A percentile compares a stretch with the other conserved stretches of the same genome.
Conservation (phyloP, 2,888 invertebrate species). For the Digitonthophagus gazella region DNA sequence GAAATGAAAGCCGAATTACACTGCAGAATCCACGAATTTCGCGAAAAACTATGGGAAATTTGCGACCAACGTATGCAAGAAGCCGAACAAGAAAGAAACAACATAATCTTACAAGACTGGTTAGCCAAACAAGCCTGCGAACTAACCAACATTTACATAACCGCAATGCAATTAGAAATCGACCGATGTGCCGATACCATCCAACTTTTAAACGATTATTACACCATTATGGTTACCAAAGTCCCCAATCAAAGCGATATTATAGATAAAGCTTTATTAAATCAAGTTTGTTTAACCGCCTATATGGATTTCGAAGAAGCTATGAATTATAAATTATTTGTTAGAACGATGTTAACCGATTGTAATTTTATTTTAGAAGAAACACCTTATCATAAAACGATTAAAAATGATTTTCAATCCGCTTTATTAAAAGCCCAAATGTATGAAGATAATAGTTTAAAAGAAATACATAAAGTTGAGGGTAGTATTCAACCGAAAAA, state of each 20-base stretch:
- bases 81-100: slow-evolving; percentile 56
- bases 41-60: slow-evolving; percentile 55
- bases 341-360: slow-evolving; percentile 15
- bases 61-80: slow-evolving; percentile 58
- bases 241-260: slow-evolving; percentile 54
- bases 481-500: slow-evolving; percentile 21
- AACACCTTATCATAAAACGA: slow-evolving; percentile 30
- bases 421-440: slow-evolving; percentile 47
- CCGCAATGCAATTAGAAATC: slow-evolving; percentile 61
- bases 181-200: slow-evolving; percentile 55
- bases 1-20: slow-evolving; percentile 64
- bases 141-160: slow-evolving; percentile 57
- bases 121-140: slow-evolving; percentile 55
- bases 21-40: slow-evolving; percentile 46
- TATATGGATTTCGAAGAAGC: slow-evolving; percentile 21
- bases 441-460: slow-evolving; percentile 20
- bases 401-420: slow-evolving; percentile 35
- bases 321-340: slow-evolving; percentile 8
- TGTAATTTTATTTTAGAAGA: slow-evolving; percentile 5
- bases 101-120: slow-evolving; percentile 60
- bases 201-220: slow-evolving; percentile 53
- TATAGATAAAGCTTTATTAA: slow-evolving; percentile 44
- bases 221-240: slow-evolving; percentile 47
- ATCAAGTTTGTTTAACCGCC: slow-evolving; percentile 17
- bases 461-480: slow-evolving; percentile 20